Percentiles rank a stretch among this genome's conserved stretches.
Conservation (phyloP, 2,113 vertebrate genomes). For the Lophotis ruficrista region DNA sequence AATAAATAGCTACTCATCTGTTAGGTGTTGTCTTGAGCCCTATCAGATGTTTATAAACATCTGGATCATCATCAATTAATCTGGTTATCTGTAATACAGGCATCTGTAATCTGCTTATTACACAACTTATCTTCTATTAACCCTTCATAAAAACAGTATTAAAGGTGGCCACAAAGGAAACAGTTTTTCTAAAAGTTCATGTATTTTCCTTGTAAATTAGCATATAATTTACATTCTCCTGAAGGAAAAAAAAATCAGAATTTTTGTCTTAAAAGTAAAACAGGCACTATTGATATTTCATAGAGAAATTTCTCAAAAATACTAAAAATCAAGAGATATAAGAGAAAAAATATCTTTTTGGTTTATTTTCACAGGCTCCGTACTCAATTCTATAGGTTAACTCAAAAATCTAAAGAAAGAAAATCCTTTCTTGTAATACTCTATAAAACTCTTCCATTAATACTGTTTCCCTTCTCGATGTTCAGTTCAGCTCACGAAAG, state of each 20-base stretch:
- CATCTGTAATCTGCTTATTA: neutral
- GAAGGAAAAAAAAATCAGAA: neutral
- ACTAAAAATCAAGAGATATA: neutral
- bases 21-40: neutral
- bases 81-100: neutral
- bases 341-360: neutral
- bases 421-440: neutral
- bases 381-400: neutral
- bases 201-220: neutral
- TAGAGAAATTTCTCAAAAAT: neutral
- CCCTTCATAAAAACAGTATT: neutral
- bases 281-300: neutral
- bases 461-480: neutral
- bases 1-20: neutral
- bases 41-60: neutral
- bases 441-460: neutral
- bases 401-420: neutral
- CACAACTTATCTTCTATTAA: neutral
- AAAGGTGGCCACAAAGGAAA: neutral
- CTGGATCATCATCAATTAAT: neutral
- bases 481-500: neutral
- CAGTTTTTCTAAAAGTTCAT: fast-evolving
- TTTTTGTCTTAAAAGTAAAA: neutral
- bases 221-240: neutral
- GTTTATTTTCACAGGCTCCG: neutral